Conservation (phyloP, 2,888 invertebrate species). For the Megaustenia siamemsis region DNA sequence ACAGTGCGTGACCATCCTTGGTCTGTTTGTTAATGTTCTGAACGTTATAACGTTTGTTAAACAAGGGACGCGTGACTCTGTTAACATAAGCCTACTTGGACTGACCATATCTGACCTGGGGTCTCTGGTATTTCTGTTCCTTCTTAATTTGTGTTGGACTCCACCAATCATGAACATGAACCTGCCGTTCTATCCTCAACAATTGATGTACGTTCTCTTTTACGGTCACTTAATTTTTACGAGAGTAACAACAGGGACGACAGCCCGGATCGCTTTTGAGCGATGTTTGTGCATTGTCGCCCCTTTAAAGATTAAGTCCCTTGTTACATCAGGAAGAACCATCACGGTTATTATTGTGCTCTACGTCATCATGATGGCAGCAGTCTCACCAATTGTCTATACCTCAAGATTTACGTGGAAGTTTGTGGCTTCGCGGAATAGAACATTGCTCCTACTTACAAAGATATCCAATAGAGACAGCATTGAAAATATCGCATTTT, state of each 20-base stretch:
- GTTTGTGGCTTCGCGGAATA: conserved; percentile 3
- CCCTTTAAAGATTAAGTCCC: conserved; percentile 28
- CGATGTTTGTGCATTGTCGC: conserved; percentile 34
- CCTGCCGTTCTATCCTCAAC: conserved; percentile 16
- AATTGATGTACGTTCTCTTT: conserved; percentile 20
- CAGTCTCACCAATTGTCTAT: conserved; percentile 15
- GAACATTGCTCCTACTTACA: not conserved
- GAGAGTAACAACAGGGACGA: conserved; percentile 32
- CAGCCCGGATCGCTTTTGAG: conserved; percentile 37
- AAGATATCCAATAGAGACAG: not conserved
- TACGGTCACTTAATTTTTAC: conserved; percentile 30
- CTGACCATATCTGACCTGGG: conserved; percentile 36
- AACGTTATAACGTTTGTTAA: conserved; percentile 21
- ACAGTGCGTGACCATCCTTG: not conserved
- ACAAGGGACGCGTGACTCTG: conserved; percentile 34
- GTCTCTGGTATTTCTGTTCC: conserved; percentile 6
- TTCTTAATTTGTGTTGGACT: not conserved
- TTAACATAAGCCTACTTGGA: conserved; percentile 31
- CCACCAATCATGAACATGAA: not conserved
- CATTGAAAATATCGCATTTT: not conserved
- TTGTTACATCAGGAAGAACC: conserved; percentile 26
- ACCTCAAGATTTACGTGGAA: not conserved
- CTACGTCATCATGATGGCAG: conserved; percentile 25
- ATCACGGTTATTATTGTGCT: not conserved
- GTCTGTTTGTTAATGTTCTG: conserved; percentile 32